Evolutionary conservation across 2,888 invertebrate species (phyloP).

Genomic region (Zaprionus lineosus): DNA sequence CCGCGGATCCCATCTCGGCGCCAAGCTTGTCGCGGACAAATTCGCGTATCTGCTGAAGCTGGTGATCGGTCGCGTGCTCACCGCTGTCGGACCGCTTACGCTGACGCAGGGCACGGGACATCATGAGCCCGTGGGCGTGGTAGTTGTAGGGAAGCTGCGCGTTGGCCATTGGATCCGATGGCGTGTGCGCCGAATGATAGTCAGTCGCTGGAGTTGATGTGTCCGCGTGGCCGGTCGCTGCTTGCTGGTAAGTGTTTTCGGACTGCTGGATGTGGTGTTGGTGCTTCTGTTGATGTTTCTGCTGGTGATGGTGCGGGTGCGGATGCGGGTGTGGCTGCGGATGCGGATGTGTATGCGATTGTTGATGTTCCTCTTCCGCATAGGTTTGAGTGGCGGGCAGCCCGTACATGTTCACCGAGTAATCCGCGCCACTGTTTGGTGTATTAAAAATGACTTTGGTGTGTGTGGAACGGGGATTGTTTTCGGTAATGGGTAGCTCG

Average conservation of each 20-base stretch:
- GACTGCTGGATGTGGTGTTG: too few species aligned
- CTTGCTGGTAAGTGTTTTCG: too few species aligned
- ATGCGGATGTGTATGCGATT: too few species aligned
- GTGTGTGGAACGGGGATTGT: slow-evolving; percentile 81
- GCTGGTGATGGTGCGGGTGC: slow-evolving; percentile 37
- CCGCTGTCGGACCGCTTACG: slow-evolving; percentile 51
- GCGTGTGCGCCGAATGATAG: slow-evolving; percentile 23
- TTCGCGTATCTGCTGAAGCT: slow-evolving; percentile 63
- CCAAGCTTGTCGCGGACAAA: slow-evolving; percentile 77
- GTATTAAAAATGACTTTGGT: slow-evolving; percentile 81
- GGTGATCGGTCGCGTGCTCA: slow-evolving; percentile 44
- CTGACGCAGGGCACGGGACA: slow-evolving; percentile 36
- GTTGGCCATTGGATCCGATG: slow-evolving; percentile 50
- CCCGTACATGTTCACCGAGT: slow-evolving; percentile 64
- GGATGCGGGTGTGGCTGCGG: slow-evolving; percentile 52
- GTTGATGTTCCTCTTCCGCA: slow-evolving; percentile 61
- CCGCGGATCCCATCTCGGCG: slow-evolving; percentile 72
- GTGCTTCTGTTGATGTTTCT: slow-evolving; percentile 46
- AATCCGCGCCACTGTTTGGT: slow-evolving; percentile 51
- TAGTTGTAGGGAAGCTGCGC: slow-evolving; percentile 81
- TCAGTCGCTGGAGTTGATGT: slow-evolving; percentile 18
- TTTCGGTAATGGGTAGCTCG: slow-evolving; percentile 75
- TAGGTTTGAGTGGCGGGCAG: slow-evolving; percentile 72
- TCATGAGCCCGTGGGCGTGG: slow-evolving; percentile 75
- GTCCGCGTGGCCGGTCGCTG: slow-evolving; percentile 33